These are phyloP conservation scores for Noturus placidus DNA, from an alignment of 2,113 vertebrate species.

Conservation along the genomic window DNA sequence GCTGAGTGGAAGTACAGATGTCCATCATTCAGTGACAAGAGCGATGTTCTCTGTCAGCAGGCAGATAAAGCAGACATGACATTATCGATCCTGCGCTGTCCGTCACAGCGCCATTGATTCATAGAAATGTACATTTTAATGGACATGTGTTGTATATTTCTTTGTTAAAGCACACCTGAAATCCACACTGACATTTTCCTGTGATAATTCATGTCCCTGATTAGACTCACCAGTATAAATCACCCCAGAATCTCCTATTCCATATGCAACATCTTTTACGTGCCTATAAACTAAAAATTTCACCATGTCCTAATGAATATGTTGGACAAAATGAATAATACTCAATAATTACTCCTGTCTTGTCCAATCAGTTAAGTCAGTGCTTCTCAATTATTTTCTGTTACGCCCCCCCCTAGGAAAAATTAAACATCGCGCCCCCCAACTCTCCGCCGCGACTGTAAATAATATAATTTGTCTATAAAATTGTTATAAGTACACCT, in stretches of 20 bases:
- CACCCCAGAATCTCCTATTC: neutral
- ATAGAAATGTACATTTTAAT: slow-evolving; percentile 1
- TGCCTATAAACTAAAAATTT: neutral
- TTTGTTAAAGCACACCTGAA: neutral
- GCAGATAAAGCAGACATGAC: slow-evolving; percentile 14
- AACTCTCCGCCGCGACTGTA: too few relatives aligned
- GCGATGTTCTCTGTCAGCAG: neutral
- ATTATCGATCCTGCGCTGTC: neutral
- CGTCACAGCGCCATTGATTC: neutral
- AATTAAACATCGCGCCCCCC: too few relatives aligned
- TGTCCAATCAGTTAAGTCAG: neutral
- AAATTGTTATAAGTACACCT: too few relatives aligned
- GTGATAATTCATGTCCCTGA: neutral
- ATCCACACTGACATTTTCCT: neutral
- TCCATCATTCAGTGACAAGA: slow-evolving; percentile 28
- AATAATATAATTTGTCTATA: too few relatives aligned
- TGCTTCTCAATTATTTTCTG: too few relatives aligned
- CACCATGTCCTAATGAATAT: neutral
- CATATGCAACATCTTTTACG: neutral
- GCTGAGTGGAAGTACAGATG: neutral
- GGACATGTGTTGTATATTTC: neutral
- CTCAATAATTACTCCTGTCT: neutral
- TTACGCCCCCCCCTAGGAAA: too few relatives aligned
- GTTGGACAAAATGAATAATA: neutral
- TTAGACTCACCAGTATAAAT: neutral